Evolutionary conservation across 1,140 invertebrate genomes (phyloP).

Genomic region (Psilanteris sp.): DNA sequence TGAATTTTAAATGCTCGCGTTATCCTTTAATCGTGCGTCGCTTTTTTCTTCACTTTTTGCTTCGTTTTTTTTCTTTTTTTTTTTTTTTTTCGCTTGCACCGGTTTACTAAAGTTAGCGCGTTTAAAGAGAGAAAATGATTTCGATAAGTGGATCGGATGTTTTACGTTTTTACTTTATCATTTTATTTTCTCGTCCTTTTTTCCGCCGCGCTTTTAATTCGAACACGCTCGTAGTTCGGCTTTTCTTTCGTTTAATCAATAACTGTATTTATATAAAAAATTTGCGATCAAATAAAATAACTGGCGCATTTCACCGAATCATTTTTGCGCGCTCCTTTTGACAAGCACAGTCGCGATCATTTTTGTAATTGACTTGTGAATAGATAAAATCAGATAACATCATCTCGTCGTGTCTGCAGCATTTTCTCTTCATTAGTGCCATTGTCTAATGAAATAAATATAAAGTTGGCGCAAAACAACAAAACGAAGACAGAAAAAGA

Average conservation of each 20-base stretch:
- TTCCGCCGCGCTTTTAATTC: constrained; percentile 4
- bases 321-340: too few species aligned
- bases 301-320: too few species aligned
- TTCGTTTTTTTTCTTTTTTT: neutral
- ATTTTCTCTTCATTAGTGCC: constrained; percentile 42
- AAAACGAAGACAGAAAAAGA: too few species aligned
- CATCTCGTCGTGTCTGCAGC: constrained; percentile 1
- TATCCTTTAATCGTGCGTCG: constrained; percentile 55
- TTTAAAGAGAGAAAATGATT: constrained; percentile 41
- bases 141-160: constrained; percentile 46
- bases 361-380: neutral
- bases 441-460: constrained; percentile 35
- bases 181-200: constrained; percentile 5
- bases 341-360: neutral
- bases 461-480: constrained; percentile 19
- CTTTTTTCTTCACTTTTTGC: constrained; percentile 12
- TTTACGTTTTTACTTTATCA: constrained; percentile 1
- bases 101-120: constrained; percentile 37
- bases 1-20: constrained; percentile 60
- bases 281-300: too few species aligned
- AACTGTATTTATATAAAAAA: constrained; percentile 4
- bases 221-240: neutral
- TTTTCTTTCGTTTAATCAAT: neutral
- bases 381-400: constrained; percentile 25
- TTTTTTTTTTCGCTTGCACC: constrained; percentile 11